A percentile compares a stretch with the other conserved stretches of the same genome.
Conservation (phyloP, 2,888 invertebrate species). For the Ceraclea dissimilis region DNA sequence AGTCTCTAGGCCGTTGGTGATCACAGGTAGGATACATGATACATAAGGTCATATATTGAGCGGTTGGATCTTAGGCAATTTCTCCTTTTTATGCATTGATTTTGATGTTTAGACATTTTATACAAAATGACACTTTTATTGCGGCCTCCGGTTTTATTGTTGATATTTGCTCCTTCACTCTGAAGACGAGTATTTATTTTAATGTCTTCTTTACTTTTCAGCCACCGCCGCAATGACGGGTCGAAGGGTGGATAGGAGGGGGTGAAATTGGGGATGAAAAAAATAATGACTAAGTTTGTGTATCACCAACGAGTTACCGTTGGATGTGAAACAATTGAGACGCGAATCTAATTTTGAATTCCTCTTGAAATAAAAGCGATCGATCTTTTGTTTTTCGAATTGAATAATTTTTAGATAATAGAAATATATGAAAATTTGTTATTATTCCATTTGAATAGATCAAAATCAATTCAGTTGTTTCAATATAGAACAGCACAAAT, state of each 20-base stretch:
- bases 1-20: too few species aligned
- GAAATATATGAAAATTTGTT: too few species aligned
- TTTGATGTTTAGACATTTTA: constrained; percentile 22
- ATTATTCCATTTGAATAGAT: too few species aligned
- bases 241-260: background rate
- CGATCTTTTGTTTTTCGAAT: too few species aligned
- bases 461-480: too few species aligned
- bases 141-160: constrained; percentile 17
- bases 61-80: too few species aligned
- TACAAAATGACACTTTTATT: constrained; percentile 20
- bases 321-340: background rate
- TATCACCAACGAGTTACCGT: background rate
- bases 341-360: too few species aligned
- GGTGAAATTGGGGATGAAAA: background rate
- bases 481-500: too few species aligned
- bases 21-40: too few species aligned
- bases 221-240: constrained; percentile 2
- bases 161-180: constrained; percentile 14
- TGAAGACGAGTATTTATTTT: constrained; percentile 13
- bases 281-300: constrained; percentile 11
- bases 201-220: constrained; percentile 12
- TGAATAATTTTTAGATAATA: too few species aligned
- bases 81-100: constrained; percentile 22
- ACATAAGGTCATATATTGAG: too few species aligned
- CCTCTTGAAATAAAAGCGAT: too few species aligned